phyloP scores from a whole-genome alignment of 2,797 vertebrate genomes.

The Bovichtus variegatus region DNA sequence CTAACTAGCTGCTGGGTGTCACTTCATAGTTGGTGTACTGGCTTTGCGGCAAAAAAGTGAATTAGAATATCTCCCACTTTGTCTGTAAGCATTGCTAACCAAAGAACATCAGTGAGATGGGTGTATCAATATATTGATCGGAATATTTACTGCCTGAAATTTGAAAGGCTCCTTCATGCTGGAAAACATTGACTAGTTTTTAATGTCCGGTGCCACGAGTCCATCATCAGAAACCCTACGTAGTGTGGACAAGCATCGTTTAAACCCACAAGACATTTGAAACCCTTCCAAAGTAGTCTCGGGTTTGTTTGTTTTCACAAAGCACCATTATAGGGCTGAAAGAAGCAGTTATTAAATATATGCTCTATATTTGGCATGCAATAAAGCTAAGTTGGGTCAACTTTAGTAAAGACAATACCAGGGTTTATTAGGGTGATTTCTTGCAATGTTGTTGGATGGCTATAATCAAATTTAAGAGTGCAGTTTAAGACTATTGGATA shows the following conservation, averaged over 20 bases:
- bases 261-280: neutral
- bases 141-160: neutral
- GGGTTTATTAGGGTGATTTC: neutral
- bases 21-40: neutral
- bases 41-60: neutral
- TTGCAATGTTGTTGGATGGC: neutral
- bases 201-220: neutral
- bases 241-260: neutral
- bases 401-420: no score
- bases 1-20: neutral
- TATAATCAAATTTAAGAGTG: neutral
- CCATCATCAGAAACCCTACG: neutral
- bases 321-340: neutral
- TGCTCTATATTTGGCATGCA: neutral
- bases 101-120: neutral
- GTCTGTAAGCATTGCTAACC: neutral
- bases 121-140: neutral
- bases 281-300: no score
- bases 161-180: neutral
- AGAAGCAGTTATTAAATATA: neutral
- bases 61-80: neutral
- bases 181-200: neutral
- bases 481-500: neutral
- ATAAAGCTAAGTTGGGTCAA: neutral
- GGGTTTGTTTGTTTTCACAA: neutral